Percentiles rank a stretch among this genome's conserved stretches.
phyloP scores from a whole-genome alignment of 2,113 vertebrate genomes.

The Shinisaurus crocodilurus region DNA sequence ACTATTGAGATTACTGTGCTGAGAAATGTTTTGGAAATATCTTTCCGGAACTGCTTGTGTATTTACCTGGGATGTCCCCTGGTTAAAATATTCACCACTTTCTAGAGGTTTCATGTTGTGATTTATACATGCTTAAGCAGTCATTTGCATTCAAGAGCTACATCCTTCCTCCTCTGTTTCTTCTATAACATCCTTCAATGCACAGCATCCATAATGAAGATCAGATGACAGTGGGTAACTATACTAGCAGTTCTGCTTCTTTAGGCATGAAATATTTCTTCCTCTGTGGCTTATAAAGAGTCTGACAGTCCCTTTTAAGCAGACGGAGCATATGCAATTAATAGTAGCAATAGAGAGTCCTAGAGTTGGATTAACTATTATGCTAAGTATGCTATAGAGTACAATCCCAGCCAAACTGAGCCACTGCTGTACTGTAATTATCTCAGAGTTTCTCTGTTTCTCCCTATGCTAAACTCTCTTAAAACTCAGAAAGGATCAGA shows the following conservation, averaged over 20 bases:
- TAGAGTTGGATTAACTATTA: background rate
- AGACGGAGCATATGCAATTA: rapidly evolving
- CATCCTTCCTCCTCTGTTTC: background rate
- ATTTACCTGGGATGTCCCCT: background rate
- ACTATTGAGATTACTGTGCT: background rate
- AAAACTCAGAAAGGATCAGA: background rate
- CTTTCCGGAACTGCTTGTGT: background rate
- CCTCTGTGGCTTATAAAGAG: background rate
- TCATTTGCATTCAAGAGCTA: constrained; percentile 23
- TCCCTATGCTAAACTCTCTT: background rate
- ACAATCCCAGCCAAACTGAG: background rate
- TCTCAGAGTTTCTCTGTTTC: background rate
- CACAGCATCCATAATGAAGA: constrained; percentile 14
- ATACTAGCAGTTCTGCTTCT: background rate
- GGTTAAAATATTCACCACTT: background rate
- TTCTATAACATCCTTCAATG: constrained; percentile 10
- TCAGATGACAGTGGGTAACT: constrained; percentile 22
- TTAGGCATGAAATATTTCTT: background rate
- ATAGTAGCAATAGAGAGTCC: background rate
- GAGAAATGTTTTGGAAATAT: constrained; percentile 13
- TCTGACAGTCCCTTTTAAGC: background rate
- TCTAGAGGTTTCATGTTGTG: constrained; percentile 7
- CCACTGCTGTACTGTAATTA: background rate
- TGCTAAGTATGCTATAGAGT: background rate
- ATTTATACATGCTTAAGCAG: constrained; percentile 9